Base-by-base conservation (phyloP, 2,113 vertebrate genomes). In the Spea bombifrons region DNA sequence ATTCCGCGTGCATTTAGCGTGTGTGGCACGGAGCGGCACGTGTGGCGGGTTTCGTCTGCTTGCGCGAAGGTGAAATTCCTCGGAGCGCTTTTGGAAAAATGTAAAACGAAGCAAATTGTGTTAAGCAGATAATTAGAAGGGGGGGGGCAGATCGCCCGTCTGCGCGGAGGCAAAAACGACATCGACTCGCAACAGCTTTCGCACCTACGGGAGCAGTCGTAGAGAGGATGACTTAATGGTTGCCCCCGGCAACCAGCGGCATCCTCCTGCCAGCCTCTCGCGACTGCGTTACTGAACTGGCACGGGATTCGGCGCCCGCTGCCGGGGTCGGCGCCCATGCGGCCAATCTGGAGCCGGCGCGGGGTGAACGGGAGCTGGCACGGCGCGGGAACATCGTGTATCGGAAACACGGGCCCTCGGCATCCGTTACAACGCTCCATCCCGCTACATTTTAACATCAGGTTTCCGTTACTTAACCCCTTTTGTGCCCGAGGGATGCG, bases 71-170 rank as follows among this genome's bases (percentile, higher is more conserved):
- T 78, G 48, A 63, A 63, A 70, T 77, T 59, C 61, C 66, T 49
- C 57, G 61, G 16, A 71, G 69, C 69, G 43, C 48, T 17, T 64
- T 74, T 49, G 15, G 52, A 63, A 47, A 71, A 73, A 66, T n/a
- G 7, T 12, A 79, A 73, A 63, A 72, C 47, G 63, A 15, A 48
- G 17, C 53, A 66, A 43, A 46, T 47, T 76, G 46, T 61, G 57
- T 64, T 75, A 50, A 64, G 4, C 69, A 63, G 59, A 46, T 72
- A 65, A 71, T 78, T 78, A 78, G 65, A 53, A 72, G 57, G 63
- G 71, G 48, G 50, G 5, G 48, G 67, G 47, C 59, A 45, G n/a
- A 49, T 64, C 59, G 55, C 65, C 16, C 17, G n/a, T 46, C 15
- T 73, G 4, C 17, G 47, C 30, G 49, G 76, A 72, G 15, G 30